These are phyloP conservation scores for Rhinoraja longicauda DNA, from an alignment of 2,797 vertebrate genomes.

Conservation along the genomic window DNA sequence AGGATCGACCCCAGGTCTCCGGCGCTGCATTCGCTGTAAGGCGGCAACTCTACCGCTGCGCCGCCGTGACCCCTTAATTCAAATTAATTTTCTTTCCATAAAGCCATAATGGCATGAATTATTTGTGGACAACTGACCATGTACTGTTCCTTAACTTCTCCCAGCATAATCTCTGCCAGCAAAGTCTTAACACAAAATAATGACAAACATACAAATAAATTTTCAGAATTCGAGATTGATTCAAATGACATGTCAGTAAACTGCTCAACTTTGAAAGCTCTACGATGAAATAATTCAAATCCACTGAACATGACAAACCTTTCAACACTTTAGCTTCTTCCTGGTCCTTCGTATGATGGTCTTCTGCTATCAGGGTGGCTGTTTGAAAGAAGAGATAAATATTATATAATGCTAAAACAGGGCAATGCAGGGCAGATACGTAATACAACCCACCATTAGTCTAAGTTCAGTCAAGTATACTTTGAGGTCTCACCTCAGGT, in stretches of 20 bases:
- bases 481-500: neutral
- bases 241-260: neutral
- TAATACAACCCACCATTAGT: neutral
- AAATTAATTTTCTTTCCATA: neutral
- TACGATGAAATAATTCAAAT: neutral
- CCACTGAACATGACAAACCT: constrained; percentile 56
- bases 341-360: constrained; percentile 64
- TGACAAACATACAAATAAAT: neutral
- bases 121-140: neutral
- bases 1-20: too few species aligned
- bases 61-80: too few species aligned
- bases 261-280: neutral
- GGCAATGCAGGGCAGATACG: constrained; percentile 30
- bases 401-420: constrained; percentile 52
- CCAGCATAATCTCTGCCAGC: neutral
- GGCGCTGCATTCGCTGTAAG: too few species aligned
- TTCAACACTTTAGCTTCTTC: constrained; percentile 69
- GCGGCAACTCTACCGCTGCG: too few species aligned
- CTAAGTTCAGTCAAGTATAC: neutral
- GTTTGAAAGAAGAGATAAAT: constrained; percentile 70
- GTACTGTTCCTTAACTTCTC: neutral
- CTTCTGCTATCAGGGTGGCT: constrained; percentile 65
- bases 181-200: neutral
- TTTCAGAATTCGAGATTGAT: neutral
- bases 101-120: neutral